Base-by-base conservation (phyloP, 2,888 invertebrate species). In the Saturnia japonica region DNA sequence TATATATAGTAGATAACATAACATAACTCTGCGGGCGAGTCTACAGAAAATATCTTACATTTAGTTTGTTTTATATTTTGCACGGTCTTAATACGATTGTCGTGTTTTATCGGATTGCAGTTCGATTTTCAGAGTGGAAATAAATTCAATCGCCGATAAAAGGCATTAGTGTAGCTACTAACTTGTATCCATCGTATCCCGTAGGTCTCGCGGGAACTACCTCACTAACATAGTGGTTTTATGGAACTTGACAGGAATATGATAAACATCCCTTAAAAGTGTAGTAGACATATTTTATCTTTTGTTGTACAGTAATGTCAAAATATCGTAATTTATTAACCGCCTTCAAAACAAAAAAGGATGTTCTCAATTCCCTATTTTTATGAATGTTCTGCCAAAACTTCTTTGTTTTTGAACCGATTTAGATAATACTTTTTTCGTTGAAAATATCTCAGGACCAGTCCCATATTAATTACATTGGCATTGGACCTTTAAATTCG, bases 61-160 rank as follows among this genome's bases (percentile, higher is more conserved):
- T 11, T 57, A n/a, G 14, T 64, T 64, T 40, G 40, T 40, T 64
- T 64, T 64, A 64, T 64, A 40, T 64, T 64, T 40, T 40, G 19
- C 64, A 34, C 16, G 40, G 40, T n/a, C 64, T 70, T 67, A 70
- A 70, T 54, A 51, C 66, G 43, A 70, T 70, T 67, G 67, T 54
- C 25, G 25, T 70, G 66, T 54, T 69, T 69, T 64, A 70, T 19
- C 51, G 51, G 54, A 67, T 70, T 67, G 70, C 64, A 54, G 54
- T 70, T 22, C 51, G 70, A 64, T 64, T 64, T 64, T 40, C 19
- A 40, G 40, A 64, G 40, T 64, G 64, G 64, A 64, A 64, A 40
- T 64, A 64, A 64, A 64, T 64, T 40, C 64, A 64, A 64, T 64
- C 40, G 64, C 7, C 64, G 40, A n/a, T 40, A 64, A 64, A 40